A percentile compares a stretch with the other conserved stretches of the same genome.
Evolutionary conservation across 2,113 vertebrate species (phyloP).

Genomic region (Hydrolagus affinis): DNA sequence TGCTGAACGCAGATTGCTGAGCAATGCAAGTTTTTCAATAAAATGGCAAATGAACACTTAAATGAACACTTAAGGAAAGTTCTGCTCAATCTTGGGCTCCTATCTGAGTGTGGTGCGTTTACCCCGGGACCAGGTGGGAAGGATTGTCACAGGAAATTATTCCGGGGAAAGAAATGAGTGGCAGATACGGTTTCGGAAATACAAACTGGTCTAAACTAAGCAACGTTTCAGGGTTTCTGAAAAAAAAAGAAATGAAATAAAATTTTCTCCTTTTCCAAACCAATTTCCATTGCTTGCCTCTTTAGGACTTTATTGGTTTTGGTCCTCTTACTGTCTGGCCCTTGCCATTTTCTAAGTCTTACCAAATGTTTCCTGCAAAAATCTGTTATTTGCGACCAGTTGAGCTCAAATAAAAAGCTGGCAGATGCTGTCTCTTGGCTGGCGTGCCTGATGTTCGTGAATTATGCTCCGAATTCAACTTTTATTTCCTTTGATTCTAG

Average conservation of each 20-base stretch:
- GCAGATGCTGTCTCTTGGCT: background rate
- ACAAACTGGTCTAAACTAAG: background rate
- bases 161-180: background rate
- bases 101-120: background rate
- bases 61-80: background rate
- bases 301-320: background rate
- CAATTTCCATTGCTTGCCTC: background rate
- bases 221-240: background rate
- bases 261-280: background rate
- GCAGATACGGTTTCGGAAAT: background rate
- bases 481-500: background rate
- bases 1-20: background rate
- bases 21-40: background rate
- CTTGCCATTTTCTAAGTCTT: background rate
- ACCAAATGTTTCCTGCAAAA: background rate
- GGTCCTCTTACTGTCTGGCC: background rate
- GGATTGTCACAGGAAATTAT: background rate
- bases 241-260: background rate
- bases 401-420: background rate
- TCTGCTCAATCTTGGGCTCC: background rate
- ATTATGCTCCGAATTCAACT: too few relatives aligned
- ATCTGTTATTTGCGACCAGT: background rate
- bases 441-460: too few relatives aligned
- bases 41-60: background rate
- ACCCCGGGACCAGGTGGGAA: background rate